Evolutionary conservation across 1,140 invertebrate genomes (phyloP), one percentile per base, ranked within the genome.

Genomic region (Muscidifurax raptorellus): DNA sequence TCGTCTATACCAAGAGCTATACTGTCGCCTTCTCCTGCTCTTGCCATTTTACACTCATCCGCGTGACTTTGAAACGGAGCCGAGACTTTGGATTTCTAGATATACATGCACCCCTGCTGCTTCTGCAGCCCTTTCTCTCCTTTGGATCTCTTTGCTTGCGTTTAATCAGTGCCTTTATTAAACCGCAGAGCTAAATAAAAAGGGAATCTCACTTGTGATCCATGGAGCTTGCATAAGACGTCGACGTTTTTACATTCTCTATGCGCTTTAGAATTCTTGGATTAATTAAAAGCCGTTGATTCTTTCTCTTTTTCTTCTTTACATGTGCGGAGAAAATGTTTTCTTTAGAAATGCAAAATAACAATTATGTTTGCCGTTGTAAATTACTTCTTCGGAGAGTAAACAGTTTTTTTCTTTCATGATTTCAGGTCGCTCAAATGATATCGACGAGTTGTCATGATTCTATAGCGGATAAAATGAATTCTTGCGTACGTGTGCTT

Each of bases 1-100:
- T 47, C 22, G 52, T 59, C 52, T 59, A 59, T 59, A 59, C 52
- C 22, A 18, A 12, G 27, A 12, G 67, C 67, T 15, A 10, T 7
- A 10, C 28, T 28, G 25, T 30, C 67, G 15, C 59, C n/a, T 83
- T 28, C 52, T 12, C 67, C 67, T 36, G 32, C 44, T 28, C 64
- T 82, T 75, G 80, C 64, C 36, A 82, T 87, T 85, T 85, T 66
- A 86, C 77, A 81, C 86, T 84, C n/a, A 27, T 64, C 69, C 52
- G 27, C 76, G 30, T 13, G 72, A 86, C 85, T 79, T 86, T 86
- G 83, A 85, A 75, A 86, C 69, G 28, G 69, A 85, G 75, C 83
- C 52, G 28, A n/a, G 40, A 47, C 66, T 82, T 78, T 81, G 79
- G 74, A 85, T 78, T 82, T 72, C 59, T 13, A 67, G 74, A 36